These are phyloP conservation scores for Gymnothorax javanicus DNA, from an alignment of 2,797 vertebrate genomes.

Conservation along the genomic window DNA sequence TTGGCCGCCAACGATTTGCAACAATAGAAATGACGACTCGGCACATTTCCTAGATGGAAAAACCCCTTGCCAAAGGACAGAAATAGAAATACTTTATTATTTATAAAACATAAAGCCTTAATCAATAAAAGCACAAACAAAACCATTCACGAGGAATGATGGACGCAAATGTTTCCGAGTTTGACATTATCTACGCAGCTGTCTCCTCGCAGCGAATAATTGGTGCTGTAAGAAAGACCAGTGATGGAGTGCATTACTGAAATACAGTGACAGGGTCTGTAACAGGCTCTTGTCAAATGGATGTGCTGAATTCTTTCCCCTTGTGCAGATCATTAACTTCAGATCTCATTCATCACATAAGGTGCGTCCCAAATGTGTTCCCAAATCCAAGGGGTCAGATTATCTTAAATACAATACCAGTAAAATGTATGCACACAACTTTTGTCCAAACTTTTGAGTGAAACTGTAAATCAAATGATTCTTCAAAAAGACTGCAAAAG, in stretches of 20 bases:
- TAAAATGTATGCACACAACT: too few relatives aligned
- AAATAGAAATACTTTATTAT: background rate
- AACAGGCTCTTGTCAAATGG: background rate
- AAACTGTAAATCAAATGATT: background rate
- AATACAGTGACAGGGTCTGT: background rate
- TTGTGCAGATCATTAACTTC: background rate
- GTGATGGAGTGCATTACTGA: background rate
- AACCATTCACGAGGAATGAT: background rate
- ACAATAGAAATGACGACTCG: background rate
- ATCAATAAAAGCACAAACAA: conserved; percentile 3
- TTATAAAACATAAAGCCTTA: background rate
- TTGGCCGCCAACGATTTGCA: background rate
- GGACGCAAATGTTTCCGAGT: background rate
- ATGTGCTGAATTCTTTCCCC: background rate
- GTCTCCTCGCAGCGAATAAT: background rate
- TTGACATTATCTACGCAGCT: background rate
- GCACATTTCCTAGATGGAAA: background rate
- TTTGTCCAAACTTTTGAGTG: too few relatives aligned
- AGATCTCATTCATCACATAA: background rate
- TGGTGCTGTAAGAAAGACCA: background rate
- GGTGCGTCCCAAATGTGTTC: background rate
- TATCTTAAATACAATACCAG: background rate
- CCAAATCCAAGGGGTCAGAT: background rate
- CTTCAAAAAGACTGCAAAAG: background rate
- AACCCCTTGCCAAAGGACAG: background rate